Conservation (phyloP, 1,140 invertebrate species). For the Polypedilum pembai region DNA sequence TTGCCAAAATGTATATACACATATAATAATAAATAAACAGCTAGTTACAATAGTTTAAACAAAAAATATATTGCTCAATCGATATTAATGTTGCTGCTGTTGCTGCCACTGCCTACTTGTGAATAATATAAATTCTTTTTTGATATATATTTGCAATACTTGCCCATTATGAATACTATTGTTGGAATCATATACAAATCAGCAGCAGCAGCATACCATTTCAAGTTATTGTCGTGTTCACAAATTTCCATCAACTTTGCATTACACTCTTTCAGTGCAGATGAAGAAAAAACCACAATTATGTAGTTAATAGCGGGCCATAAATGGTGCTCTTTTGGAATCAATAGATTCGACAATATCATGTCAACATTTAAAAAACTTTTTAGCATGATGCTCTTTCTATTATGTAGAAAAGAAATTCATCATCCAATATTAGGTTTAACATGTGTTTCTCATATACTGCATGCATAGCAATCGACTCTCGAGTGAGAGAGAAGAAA, state of each 20-base stretch:
- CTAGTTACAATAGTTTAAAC: slow-evolving; percentile 14
- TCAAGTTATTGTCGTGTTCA: not conserved
- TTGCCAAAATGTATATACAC: not conserved
- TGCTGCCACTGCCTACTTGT: not conserved
- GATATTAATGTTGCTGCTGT: not conserved
- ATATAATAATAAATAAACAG: not conserved
- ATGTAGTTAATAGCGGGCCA: not conserved
- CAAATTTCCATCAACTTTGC: not conserved
- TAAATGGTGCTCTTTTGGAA: slow-evolving; percentile 17
- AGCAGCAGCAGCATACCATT: not conserved
- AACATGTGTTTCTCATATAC: not conserved
- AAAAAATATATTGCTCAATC: not conserved
- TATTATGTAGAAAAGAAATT: not conserved
- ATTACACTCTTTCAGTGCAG: not conserved
- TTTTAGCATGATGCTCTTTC: not conserved
- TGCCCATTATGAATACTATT: slow-evolving; percentile 14
- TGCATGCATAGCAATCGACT: not conserved
- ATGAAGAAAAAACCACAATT: not conserved
- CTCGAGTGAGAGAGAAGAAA: not conserved
- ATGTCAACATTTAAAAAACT: not conserved
- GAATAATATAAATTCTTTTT: slow-evolving; percentile 15
- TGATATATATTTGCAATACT: slow-evolving; percentile 14
- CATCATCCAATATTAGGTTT: slow-evolving; percentile 9
- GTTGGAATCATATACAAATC: not conserved
- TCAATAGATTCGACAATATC: not conserved